phyloP scores from a whole-genome alignment of 2,797 vertebrate genomes.

The Alcedo atthis region DNA sequence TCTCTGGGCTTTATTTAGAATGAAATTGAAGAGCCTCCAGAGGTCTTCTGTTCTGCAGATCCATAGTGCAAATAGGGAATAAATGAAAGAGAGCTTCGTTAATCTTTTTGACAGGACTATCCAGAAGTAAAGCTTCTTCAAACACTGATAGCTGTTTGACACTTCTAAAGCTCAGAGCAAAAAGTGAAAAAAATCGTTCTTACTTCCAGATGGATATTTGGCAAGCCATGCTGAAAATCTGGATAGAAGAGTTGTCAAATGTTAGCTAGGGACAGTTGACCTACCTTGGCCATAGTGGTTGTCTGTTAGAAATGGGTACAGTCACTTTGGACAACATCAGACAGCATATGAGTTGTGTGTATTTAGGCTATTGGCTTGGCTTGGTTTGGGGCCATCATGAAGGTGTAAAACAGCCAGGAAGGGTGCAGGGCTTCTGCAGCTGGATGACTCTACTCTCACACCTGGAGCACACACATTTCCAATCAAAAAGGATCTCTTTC shows the following conservation, averaged over 20 bases:
- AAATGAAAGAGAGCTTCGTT: not conserved
- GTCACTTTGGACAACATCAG: not conserved
- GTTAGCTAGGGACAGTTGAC: not conserved
- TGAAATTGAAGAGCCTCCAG: not conserved
- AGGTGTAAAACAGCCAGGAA: not conserved
- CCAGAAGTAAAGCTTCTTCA: slow-evolving; percentile 30
- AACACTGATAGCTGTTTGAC: not conserved
- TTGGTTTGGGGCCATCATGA: not conserved
- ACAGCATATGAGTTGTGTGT: rapidly evolving
- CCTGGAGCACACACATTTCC: rapidly evolving
- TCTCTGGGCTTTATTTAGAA: not conserved
- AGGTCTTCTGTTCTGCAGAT: not conserved
- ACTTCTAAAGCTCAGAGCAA: not conserved
- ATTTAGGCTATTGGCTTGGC: not conserved
- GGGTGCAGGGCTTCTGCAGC: not conserved
- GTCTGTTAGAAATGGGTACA: not conserved
- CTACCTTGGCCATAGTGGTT: not conserved
- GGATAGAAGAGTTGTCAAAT: not conserved
- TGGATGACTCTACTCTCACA: not conserved
- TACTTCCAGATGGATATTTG: not conserved
- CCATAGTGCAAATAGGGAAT: not conserved
- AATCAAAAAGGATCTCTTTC: not conserved
- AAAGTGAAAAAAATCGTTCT: not conserved
- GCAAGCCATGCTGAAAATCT: not conserved
- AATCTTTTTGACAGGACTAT: slow-evolving; percentile 36